phyloP scores from a whole-genome alignment of 2,797 vertebrate species.

The Acipenser transmontanus region DNA sequence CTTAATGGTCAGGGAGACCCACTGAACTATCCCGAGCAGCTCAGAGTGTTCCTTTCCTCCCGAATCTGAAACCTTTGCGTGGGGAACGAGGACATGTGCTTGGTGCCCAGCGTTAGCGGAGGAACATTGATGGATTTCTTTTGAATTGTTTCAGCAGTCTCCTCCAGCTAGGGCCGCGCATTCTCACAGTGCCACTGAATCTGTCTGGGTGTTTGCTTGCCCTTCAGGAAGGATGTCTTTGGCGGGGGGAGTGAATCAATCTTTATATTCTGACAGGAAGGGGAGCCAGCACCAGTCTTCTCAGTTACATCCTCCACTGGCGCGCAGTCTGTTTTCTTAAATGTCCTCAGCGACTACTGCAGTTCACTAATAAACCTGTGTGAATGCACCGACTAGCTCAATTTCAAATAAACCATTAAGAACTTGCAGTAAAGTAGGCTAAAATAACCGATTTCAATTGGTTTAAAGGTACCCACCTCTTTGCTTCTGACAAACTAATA shows the following conservation, averaged over 20 bases:
- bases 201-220: constrained; percentile 13
- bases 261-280: neutral
- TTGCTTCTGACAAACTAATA: too few relatives aligned
- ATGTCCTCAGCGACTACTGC: neutral
- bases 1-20: too few relatives aligned
- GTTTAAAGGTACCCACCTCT: too few relatives aligned
- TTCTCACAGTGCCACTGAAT: constrained; percentile 11
- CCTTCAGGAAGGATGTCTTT: constrained; percentile 13
- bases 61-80: neutral
- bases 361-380: neutral
- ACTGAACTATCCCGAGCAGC: neutral
- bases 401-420: too few relatives aligned
- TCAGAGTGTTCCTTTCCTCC: neutral
- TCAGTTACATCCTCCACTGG: neutral
- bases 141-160: constrained; percentile 54
- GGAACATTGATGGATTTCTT: constrained; percentile 56
- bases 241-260: neutral
- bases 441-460: too few relatives aligned
- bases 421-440: too few relatives aligned
- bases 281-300: neutral
- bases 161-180: neutral
- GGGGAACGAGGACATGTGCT: neutral
- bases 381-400: neutral
- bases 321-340: neutral
- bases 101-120: constrained; percentile 12